Conservation (phyloP, 2,888 invertebrate species). For the Polyommatus icarus region DNA sequence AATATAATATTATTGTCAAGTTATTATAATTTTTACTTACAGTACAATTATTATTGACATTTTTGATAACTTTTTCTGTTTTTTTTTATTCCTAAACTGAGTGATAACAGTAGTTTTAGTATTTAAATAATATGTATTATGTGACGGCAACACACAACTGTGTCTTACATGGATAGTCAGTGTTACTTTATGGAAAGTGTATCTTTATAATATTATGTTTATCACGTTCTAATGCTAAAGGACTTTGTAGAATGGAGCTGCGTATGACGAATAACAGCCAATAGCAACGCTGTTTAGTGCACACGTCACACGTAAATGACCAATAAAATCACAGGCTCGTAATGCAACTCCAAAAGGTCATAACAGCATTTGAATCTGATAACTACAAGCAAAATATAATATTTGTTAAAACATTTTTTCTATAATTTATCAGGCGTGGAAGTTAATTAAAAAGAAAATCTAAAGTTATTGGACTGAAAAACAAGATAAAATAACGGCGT, state of each 20-base stretch:
- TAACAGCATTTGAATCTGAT: not conserved
- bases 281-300: not conserved
- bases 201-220: not conserved
- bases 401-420: not conserved
- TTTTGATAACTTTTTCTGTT: not conserved
- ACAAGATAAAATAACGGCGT: conserved; percentile 16
- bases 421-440: not conserved
- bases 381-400: not conserved
- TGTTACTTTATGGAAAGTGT: conserved; percentile 1
- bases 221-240: not conserved
- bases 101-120: conserved; percentile 9
- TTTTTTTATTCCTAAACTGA: conserved; percentile 6
- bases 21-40: no score
- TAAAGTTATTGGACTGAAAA: conserved; percentile 26
- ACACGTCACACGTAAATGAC: not conserved
- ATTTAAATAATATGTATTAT: not conserved
- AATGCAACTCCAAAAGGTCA: no score
- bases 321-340: no score
- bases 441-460: conserved; percentile 25
- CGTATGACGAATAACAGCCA: not conserved
- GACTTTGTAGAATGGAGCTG: not conserved
- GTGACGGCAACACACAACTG: conserved; percentile 23
- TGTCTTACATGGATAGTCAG: conserved; percentile 26
- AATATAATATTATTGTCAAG: no score
- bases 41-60: not conserved